These are phyloP conservation scores for Tiaroga cobitis DNA, from an alignment of 2,797 vertebrate genomes.

Conservation along the genomic window DNA sequence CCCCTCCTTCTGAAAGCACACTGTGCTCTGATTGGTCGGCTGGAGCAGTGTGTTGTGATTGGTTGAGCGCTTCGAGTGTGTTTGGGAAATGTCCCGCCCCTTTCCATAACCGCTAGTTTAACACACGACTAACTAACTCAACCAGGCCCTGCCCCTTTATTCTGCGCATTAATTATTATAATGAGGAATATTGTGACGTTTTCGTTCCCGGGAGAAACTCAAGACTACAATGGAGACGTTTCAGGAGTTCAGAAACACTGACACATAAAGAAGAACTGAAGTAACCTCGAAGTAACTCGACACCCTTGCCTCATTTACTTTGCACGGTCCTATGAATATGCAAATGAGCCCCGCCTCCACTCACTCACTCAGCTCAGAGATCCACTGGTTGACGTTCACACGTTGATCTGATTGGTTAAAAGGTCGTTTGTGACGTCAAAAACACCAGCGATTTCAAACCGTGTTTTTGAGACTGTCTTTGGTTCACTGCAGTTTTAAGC, in stretches of 20 bases:
- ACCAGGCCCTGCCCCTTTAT: background rate
- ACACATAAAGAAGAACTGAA: background rate
- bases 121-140: background rate
- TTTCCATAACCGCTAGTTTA: background rate
- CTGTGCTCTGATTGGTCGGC: background rate
- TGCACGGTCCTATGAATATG: too few species aligned
- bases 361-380: too few species aligned
- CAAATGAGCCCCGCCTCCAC: too few species aligned
- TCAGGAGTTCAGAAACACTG: background rate
- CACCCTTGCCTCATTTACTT: too few species aligned
- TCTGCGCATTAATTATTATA: accelerated
- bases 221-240: background rate
- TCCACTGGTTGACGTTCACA: too few species aligned
- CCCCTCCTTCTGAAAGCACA: background rate
- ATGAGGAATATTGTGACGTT: background rate
- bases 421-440: too few species aligned
- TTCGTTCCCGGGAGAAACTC: too few species aligned
- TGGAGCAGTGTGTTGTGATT: background rate
- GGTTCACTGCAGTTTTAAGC: too few species aligned
- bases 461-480: too few species aligned
- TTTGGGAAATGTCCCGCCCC: background rate
- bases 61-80: background rate
- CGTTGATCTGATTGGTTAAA: too few species aligned
- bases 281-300: too few species aligned
- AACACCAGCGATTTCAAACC: too few species aligned